These are phyloP conservation scores for Belgica antarctica DNA, from an alignment of 2,888 invertebrate genomes.

Conservation along the genomic window DNA sequence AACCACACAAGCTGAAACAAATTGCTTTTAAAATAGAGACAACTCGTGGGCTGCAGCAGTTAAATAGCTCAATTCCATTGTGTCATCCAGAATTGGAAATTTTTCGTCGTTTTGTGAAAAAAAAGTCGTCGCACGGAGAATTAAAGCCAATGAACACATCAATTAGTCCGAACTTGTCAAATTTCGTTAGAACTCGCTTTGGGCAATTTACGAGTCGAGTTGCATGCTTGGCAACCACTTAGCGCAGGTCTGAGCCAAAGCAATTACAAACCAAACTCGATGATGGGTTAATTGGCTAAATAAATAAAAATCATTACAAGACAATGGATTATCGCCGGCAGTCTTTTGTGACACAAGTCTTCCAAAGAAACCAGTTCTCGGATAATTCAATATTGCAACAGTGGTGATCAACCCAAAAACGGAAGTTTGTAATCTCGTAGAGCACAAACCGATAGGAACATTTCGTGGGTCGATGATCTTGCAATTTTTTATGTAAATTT, in stretches of 20 bases:
- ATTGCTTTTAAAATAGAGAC: neutral
- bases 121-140: neutral
- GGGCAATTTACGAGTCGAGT: neutral
- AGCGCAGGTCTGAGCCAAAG: neutral
- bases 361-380: neutral
- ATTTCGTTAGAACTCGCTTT: neutral
- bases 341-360: neutral
- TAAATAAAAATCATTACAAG: neutral
- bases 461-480: conserved; percentile 22
- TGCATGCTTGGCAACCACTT: neutral
- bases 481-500: conserved; percentile 1
- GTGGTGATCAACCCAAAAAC: neutral
- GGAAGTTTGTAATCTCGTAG: neutral
- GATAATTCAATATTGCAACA: neutral
- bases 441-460: neutral
- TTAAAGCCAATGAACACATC: neutral
- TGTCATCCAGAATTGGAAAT: neutral
- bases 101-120: neutral
- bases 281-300: neutral
- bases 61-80: neutral
- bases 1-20: neutral
- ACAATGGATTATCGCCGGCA: neutral
- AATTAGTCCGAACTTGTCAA: conserved; percentile 4
- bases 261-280: neutral
- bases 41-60: neutral